Percentiles rank a stretch among this genome's conserved stretches.
phyloP scores from a whole-genome alignment of 2,888 invertebrate genomes.

The Panopea generosa region DNA sequence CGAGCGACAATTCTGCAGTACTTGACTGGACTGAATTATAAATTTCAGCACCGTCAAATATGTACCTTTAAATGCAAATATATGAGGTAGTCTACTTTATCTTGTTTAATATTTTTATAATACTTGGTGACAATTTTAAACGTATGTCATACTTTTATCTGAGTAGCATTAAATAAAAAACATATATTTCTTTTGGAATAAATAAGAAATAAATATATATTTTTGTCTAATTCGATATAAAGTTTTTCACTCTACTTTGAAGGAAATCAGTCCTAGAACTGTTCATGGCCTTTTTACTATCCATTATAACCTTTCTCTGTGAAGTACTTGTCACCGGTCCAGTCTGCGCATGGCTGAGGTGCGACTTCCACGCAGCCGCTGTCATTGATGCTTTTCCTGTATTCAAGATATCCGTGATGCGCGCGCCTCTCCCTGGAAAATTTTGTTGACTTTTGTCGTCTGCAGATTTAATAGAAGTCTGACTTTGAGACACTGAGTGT shows the following conservation, averaged over 20 bases:
- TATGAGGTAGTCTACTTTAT: too few relatives aligned
- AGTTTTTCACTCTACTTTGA: conserved; percentile 63
- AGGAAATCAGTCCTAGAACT: conserved; percentile 53
- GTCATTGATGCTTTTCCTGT: conserved; percentile 69
- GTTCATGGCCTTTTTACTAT: conserved; percentile 60
- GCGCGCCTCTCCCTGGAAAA: conserved; percentile 40
- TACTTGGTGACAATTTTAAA: too few relatives aligned
- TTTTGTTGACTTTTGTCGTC: background rate
- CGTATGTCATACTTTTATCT: too few relatives aligned
- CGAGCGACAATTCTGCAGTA: too few relatives aligned
- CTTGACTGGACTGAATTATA: too few relatives aligned
- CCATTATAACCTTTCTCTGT: conserved; percentile 65
- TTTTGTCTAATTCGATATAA: conserved; percentile 48
- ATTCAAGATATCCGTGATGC: conserved; percentile 71
- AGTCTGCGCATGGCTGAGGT: conserved; percentile 55
- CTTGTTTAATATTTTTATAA: too few relatives aligned
- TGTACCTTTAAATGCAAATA: too few relatives aligned
- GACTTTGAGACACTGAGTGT: conserved; percentile 6
- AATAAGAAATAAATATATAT: too few relatives aligned
- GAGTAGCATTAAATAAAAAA: too few relatives aligned
- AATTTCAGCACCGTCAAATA: too few relatives aligned
- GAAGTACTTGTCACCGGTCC: conserved; percentile 60
- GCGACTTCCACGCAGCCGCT: conserved; percentile 71
- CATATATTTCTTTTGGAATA: too few relatives aligned
- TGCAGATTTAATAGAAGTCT: conserved; percentile 6